phyloP scores from a whole-genome alignment of 1,140 invertebrate genomes.

The Eciton burchellii region DNA sequence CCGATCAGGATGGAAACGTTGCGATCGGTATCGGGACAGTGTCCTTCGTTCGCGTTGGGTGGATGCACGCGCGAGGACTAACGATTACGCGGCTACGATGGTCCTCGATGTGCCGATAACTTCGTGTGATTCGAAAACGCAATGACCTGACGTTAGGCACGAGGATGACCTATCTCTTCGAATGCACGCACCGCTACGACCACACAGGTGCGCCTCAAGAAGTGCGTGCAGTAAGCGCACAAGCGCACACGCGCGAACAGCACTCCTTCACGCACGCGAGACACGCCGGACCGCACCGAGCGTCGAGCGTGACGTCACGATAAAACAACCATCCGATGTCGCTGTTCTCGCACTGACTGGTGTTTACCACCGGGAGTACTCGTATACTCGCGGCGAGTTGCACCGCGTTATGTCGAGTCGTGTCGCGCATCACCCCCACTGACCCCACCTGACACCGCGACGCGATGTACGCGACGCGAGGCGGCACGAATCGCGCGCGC shows the following conservation, averaged over 20 bases:
- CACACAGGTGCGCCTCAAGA: slow-evolving; percentile 6
- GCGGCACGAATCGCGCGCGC: too few relatives aligned
- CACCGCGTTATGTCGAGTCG: slow-evolving; percentile 16
- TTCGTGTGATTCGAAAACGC: too few relatives aligned
- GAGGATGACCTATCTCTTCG: not conserved
- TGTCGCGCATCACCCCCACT: not conserved
- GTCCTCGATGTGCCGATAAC: too few relatives aligned
- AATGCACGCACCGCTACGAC: slow-evolving; percentile 16
- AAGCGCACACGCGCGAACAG: slow-evolving; percentile 34
- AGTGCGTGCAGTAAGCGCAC: slow-evolving; percentile 11
- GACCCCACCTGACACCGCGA: slow-evolving; percentile 32
- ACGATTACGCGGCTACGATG: too few relatives aligned
- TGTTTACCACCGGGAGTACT: slow-evolving; percentile 73
- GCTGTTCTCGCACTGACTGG: slow-evolving; percentile 41
- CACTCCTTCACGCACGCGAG: slow-evolving; percentile 8
- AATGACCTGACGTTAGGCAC: too few relatives aligned
- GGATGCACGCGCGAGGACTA: too few relatives aligned
- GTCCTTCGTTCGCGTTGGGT: too few relatives aligned
- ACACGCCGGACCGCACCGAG: slow-evolving; percentile 15
- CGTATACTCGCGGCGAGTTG: slow-evolving; percentile 16
- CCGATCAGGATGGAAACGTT: too few relatives aligned
- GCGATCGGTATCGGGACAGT: too few relatives aligned
- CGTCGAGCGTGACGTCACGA: not conserved
- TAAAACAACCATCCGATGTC: slow-evolving; percentile 20
- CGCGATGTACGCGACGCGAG: slow-evolving; percentile 47